phyloP scores from a whole-genome alignment of 2,888 invertebrate species.

The Brachyptera risi region DNA sequence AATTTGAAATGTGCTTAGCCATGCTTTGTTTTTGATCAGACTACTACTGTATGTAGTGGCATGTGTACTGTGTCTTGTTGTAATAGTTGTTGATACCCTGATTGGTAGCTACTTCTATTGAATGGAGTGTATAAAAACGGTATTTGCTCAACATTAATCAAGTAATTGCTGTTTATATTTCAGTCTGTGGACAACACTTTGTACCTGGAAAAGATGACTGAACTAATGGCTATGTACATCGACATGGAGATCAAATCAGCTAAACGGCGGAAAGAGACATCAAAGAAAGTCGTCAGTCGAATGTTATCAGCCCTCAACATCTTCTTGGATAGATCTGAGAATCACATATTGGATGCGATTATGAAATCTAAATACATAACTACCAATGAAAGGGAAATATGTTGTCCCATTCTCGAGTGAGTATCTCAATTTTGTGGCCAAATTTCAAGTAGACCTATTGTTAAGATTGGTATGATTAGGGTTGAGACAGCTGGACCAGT shows the following conservation, averaged over 20 bases:
- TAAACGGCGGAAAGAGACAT: constrained; percentile 36
- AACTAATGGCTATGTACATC: constrained; percentile 46
- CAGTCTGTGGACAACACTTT: constrained; percentile 42
- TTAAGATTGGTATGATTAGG: too few species aligned
- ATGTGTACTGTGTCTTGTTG: too few species aligned
- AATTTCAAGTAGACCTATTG: neutral
- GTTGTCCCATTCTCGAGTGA: constrained; percentile 34
- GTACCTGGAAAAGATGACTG: constrained; percentile 46
- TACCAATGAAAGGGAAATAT: constrained; percentile 34
- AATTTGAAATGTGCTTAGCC: too few species aligned
- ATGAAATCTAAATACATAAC: constrained; percentile 36
- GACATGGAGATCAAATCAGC: constrained; percentile 47
- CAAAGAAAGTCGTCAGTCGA: constrained; percentile 33
- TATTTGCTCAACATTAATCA: too few species aligned
- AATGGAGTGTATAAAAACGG: too few species aligned
- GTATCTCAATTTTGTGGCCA: constrained; percentile 27
- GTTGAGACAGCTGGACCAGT: too few species aligned
- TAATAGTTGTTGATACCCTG: too few species aligned
- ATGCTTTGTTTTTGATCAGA: too few species aligned
- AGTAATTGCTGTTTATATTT: constrained; percentile 28
- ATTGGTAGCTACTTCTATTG: too few species aligned
- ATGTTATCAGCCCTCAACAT: constrained; percentile 34
- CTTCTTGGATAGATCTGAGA: constrained; percentile 36
- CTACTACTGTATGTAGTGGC: too few species aligned
- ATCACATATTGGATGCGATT: constrained; percentile 37